Percentiles rank a stretch among this genome's conserved stretches.
Conservation (phyloP, 2,888 invertebrate species). For the Lepidonotus clava region DNA sequence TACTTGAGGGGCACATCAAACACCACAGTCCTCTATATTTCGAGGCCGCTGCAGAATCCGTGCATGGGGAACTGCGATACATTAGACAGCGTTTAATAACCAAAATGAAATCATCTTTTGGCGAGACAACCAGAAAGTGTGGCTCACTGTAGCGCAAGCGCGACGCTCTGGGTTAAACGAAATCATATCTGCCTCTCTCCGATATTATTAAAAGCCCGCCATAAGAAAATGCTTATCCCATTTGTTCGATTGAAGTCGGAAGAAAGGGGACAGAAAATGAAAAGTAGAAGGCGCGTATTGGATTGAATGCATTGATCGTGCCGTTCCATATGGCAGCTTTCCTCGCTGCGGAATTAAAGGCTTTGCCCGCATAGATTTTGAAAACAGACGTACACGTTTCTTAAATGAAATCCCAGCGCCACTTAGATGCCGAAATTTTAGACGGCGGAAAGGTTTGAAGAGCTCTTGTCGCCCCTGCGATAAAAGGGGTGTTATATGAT, state of each 20-base stretch:
- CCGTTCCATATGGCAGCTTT: slow-evolving; percentile 14
- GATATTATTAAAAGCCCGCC: slow-evolving; percentile 3
- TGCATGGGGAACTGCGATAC: too few relatives aligned
- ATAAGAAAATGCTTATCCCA: slow-evolving; percentile 42
- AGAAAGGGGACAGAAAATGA: background rate
- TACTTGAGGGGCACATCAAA: slow-evolving; percentile 10
- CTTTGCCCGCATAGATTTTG: slow-evolving; percentile 28
- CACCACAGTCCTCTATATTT: too few relatives aligned
- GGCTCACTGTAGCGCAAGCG: too few relatives aligned
- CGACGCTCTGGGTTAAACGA: background rate
- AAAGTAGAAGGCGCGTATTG: slow-evolving; percentile 27
- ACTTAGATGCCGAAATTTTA: slow-evolving; percentile 43
- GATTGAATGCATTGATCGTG: slow-evolving; percentile 36
- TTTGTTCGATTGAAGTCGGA: slow-evolving; percentile 41
- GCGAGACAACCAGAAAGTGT: too few relatives aligned
- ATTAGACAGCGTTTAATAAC: too few relatives aligned
- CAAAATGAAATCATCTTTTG: too few relatives aligned
- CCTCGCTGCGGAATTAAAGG: slow-evolving; percentile 10
- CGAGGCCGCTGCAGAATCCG: too few relatives aligned
- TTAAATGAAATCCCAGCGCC: slow-evolving; percentile 34
- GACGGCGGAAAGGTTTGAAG: slow-evolving; percentile 13
- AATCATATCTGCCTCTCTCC: background rate
- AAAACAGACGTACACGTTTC: slow-evolving; percentile 42
- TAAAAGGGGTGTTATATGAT: slow-evolving; percentile 45
- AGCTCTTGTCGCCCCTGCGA: slow-evolving; percentile 12